Evolutionary conservation across 2,888 invertebrate species (phyloP).

Genomic region (Ormyrus nitidulus): DNA sequence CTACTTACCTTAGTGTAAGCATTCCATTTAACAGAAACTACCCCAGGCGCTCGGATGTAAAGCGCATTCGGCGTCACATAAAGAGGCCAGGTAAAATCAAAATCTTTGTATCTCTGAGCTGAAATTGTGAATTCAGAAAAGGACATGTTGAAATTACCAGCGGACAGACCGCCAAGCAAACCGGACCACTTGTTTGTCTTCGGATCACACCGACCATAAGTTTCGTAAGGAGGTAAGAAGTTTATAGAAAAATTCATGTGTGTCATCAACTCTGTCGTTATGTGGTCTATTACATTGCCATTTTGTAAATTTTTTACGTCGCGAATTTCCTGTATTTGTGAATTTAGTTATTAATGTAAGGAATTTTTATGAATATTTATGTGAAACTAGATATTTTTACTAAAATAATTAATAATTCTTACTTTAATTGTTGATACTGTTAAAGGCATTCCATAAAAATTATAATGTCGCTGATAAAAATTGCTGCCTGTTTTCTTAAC

Average conservation of each 20-base stretch:
- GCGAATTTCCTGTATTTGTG: not conserved
- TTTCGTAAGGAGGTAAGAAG: no score
- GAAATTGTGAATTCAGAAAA: no score
- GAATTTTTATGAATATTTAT: no score
- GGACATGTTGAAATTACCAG: no score
- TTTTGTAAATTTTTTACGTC: not conserved
- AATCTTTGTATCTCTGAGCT: not conserved
- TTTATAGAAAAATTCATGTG: no score
- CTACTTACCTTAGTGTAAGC: not conserved
- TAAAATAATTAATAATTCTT: not conserved
- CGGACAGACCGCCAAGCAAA: no score
- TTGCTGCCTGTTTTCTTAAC: not conserved
- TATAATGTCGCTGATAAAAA: not conserved
- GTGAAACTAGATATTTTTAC: no score
- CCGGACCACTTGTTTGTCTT: no score
- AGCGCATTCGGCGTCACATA: not conserved
- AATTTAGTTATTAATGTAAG: no score
- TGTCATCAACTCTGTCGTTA: not conserved
- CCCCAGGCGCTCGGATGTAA: not conserved
- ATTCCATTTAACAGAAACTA: not conserved
- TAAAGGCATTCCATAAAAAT: constrained; percentile 8
- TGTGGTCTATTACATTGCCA: not conserved
- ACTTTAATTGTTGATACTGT: constrained; percentile 19
- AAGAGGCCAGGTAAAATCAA: not conserved
- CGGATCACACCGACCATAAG: no score